Evolutionary conservation across 2,113 vertebrate species (phyloP), one percentile per base, ranked within the genome.

Genomic region (Myrmecophaga tridactyla): DNA sequence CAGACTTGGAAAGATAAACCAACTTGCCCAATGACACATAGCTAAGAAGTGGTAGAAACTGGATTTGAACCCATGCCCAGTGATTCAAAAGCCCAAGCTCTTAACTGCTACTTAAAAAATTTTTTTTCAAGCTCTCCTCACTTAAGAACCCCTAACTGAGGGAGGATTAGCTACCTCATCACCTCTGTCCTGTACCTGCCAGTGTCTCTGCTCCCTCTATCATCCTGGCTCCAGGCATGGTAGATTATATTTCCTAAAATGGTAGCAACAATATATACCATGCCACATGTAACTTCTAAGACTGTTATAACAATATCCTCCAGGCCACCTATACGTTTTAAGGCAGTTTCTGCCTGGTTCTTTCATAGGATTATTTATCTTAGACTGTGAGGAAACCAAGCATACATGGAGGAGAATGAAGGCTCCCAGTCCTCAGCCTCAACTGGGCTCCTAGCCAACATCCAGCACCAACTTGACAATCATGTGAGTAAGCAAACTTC

Each of bases 171-270:
- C 34, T 48, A 11, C 46, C 46, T 48, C 80, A 10, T 73, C 31
- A 46, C 31, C 36, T 36, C 36, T 75, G 27, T 51, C 27, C 48
- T 29, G 14, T 3, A 34, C 25, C 25, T 91, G 46, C 48, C 48
- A 82, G 77, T 2, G 4, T 81, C 81, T 82, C 39, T 87, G 6
- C 18, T 25, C 46, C 43, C n/a, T 88, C 83, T 60, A 87, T 82
- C 29, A 34, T 13, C 46, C 23, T 88, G 27, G 27, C 83, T 76
- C 25, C 48, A 39, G 17, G 60, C 10, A 46, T 69, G 34, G 34
- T 1, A 77, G 65, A 70, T 48, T 90, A 48, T 36, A 60, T 65
- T 77, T 89, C 69, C 83, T 67, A 81, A 88, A 95, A 87, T 88
- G n/a, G 43, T 27, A 39, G 75, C 9, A 87, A 36, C n/a, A 81